Evolutionary conservation across 2,888 invertebrate species (phyloP).

Genomic region (Erebia aethiops): DNA sequence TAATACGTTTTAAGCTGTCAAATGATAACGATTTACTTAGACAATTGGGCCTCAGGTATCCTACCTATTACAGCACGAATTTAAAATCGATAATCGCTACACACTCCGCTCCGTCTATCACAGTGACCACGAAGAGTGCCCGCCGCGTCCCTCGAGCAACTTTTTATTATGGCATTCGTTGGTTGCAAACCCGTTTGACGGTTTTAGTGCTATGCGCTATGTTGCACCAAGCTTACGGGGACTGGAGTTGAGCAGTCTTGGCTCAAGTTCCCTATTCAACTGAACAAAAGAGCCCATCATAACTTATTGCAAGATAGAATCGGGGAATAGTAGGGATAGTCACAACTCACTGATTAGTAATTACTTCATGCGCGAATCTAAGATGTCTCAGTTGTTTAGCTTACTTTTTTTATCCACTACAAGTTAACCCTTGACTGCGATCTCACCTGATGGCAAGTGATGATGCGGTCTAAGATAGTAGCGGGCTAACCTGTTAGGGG

Average conservation of each 20-base stretch:
- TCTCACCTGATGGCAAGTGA: too few species aligned
- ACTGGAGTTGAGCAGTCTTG: constrained; percentile 47
- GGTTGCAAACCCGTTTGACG: constrained; percentile 71
- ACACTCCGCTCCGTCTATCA: constrained; percentile 43
- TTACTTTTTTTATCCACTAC: too few species aligned
- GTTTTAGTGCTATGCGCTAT: constrained; percentile 66
- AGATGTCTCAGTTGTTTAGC: not conserved
- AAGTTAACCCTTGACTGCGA: too few species aligned
- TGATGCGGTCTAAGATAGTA: too few species aligned
- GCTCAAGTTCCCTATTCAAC: constrained; percentile 15
- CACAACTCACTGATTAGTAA: too few species aligned
- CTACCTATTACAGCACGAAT: not conserved
- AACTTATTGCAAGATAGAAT: not conserved
- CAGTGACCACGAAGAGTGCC: constrained; percentile 25
- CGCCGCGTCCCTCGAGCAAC: constrained; percentile 62
- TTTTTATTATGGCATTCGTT: constrained; percentile 72
- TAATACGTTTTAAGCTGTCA: too few species aligned
- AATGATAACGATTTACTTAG: too few species aligned
- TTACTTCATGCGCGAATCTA: not conserved
- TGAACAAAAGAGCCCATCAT: not conserved
- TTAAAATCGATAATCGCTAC: constrained; percentile 10
- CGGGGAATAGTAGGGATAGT: not conserved
- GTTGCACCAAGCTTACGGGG: constrained; percentile 61
- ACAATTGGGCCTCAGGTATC: too few species aligned
- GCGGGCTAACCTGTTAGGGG: too few species aligned